These are phyloP conservation scores for Hydroisotoma schaefferi DNA, from an alignment of 2,888 invertebrate genomes.

Conservation along the genomic window DNA sequence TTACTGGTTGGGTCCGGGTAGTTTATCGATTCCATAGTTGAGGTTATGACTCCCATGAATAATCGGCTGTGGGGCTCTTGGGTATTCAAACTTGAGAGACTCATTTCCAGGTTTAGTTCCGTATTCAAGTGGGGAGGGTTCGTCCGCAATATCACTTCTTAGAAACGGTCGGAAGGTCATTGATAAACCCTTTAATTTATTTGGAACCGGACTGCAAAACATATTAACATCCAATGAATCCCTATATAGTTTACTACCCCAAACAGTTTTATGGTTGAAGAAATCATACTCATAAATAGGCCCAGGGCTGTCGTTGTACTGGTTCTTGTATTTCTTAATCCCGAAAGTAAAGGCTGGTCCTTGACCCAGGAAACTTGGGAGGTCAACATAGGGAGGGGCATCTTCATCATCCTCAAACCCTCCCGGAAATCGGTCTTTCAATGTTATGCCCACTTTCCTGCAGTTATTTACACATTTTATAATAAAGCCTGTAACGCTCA, in stretches of 20 bases:
- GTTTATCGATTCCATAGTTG: conserved; percentile 8
- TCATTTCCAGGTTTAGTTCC: conserved; percentile 16
- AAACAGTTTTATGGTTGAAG: background rate
- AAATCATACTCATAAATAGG: conserved; percentile 24
- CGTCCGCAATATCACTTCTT: conserved; percentile 7
- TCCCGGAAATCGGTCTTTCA: conserved; percentile 31
- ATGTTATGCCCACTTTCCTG: conserved; percentile 25
- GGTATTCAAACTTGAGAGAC: conserved; percentile 11
- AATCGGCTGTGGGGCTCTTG: conserved; percentile 21
- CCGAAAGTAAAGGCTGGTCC: conserved; percentile 28
- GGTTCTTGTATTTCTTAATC: conserved; percentile 22
- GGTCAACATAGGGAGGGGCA: conserved; percentile 15
- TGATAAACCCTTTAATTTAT: conserved; percentile 27
- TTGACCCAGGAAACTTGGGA: conserved; percentile 19
- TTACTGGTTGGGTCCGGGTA: conserved; percentile 28
- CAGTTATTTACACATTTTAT: too few relatives aligned
- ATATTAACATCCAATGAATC: background rate
- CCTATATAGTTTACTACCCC: background rate
- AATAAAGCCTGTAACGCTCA: background rate
- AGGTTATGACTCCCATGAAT: conserved; percentile 21
- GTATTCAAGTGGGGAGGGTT: conserved; percentile 32
- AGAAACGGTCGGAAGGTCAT: conserved; percentile 39
- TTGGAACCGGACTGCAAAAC: background rate
- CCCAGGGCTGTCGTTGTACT: conserved; percentile 25
- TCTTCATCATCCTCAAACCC: background rate